Evolutionary conservation across 2,113 vertebrate species (phyloP).

Genomic region (Narcine bancroftii): DNA sequence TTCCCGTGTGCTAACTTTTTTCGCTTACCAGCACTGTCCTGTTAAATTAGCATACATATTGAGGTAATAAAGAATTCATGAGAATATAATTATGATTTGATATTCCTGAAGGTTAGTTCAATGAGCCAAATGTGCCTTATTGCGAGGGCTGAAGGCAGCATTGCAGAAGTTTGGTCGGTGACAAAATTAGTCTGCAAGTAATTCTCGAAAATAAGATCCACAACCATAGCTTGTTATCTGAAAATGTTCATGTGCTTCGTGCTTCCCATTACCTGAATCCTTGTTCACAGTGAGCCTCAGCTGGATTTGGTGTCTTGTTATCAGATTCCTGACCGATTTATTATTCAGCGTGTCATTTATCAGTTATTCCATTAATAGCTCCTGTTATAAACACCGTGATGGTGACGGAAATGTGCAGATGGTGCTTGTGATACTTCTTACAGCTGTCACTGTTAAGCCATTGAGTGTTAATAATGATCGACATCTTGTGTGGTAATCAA

Average conservation of each 20-base stretch:
- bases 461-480: conserved; percentile 45
- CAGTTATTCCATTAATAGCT: conserved; percentile 43
- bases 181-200: conserved; percentile 21
- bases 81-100: conserved; percentile 32
- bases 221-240: conserved; percentile 18
- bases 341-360: conserved; percentile 41
- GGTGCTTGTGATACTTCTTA: conserved; percentile 42
- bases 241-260: conserved; percentile 38
- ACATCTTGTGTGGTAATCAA: conserved; percentile 41
- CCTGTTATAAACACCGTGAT: conserved; percentile 41
- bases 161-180: neutral
- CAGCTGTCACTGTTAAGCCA: conserved; percentile 43
- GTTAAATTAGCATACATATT: conserved; percentile 33
- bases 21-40: neutral
- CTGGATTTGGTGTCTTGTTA: conserved; percentile 36
- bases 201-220: conserved; percentile 34
- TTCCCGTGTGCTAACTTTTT: neutral
- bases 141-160: conserved; percentile 2
- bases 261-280: conserved; percentile 34
- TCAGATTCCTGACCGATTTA: conserved; percentile 36
- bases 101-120: conserved; percentile 35
- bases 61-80: conserved; percentile 36
- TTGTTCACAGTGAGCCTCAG: conserved; percentile 39
- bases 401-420: conserved; percentile 44
- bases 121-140: conserved; percentile 29